Conservation (phyloP, 2,888 invertebrate genomes). For the Brassicogethes aeneus region DNA sequence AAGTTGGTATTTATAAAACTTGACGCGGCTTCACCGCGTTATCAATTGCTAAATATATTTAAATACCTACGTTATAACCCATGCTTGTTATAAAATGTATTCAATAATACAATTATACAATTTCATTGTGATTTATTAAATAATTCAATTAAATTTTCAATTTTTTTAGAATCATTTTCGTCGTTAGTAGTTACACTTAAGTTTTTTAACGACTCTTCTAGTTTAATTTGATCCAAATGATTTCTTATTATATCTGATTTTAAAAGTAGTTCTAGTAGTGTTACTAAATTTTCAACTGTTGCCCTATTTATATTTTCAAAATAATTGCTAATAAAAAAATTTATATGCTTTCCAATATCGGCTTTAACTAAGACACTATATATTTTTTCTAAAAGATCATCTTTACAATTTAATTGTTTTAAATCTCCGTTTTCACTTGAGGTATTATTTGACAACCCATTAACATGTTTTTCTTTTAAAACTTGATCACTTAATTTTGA, state of each 20-base stretch:
- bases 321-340: slow-evolving; percentile 32
- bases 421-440: neutral
- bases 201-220: slow-evolving; percentile 21
- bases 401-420: slow-evolving; percentile 10
- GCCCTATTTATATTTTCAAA: slow-evolving; percentile 33
- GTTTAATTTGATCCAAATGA: slow-evolving; percentile 26
- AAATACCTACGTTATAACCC: no score
- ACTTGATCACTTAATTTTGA: slow-evolving; percentile 18
- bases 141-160: slow-evolving; percentile 13
- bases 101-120: no score
- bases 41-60: no score
- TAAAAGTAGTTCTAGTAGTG: slow-evolving; percentile 29
- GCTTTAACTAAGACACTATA: slow-evolving; percentile 25
- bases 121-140: no score
- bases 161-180: slow-evolving; percentile 12
- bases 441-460: neutral
- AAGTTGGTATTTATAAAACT: no score
- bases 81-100: no score
- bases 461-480: no score
- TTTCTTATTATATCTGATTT: slow-evolving; percentile 20
- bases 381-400: neutral
- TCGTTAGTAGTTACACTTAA: no score
- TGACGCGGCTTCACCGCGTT: no score
- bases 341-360: slow-evolving; percentile 33
- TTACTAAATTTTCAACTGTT: slow-evolving; percentile 31